Evolutionary conservation across 2,888 invertebrate species (phyloP).

Genomic region (Tetrapedia diversipes): DNA sequence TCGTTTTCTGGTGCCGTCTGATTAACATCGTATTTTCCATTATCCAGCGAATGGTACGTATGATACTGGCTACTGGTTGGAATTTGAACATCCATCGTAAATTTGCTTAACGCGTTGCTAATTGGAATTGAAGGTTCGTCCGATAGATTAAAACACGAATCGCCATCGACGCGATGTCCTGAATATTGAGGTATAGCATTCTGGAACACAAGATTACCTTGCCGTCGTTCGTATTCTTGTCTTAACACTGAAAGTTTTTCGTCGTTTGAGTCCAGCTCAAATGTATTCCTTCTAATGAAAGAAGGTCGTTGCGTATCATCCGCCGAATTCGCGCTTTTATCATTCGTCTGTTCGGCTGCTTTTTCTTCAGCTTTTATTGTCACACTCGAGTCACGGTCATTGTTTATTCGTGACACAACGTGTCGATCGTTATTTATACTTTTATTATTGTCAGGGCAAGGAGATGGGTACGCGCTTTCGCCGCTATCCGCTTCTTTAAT

Average conservation of each 20-base stretch:
- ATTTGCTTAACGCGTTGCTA: conserved; percentile 44
- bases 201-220: conserved; percentile 86
- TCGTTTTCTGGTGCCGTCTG: conserved; percentile 33
- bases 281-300: conserved; percentile 82
- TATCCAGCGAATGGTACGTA: conserved; percentile 50
- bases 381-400: conserved; percentile 8
- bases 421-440: conserved; percentile 61
- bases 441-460: conserved; percentile 78
- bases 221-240: conserved; percentile 85
- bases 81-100: conserved; percentile 47
- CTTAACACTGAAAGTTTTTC: conserved; percentile 82
- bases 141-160: conserved; percentile 70
- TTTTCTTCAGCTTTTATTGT: conserved; percentile 13
- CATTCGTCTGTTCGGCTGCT: not conserved
- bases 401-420: conserved; percentile 26
- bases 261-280: conserved; percentile 83
- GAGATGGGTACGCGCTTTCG: conserved; percentile 80
- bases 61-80: conserved; percentile 49
- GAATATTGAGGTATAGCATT: conserved; percentile 87
- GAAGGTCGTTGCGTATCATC: conserved; percentile 71
- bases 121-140: conserved; percentile 50
- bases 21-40: conserved; percentile 49
- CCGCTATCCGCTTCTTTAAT: conserved; percentile 82
- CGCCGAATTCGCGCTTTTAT: conserved; percentile 23
- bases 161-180: conserved; percentile 83